These are phyloP conservation scores for Dipodomys spectabilis DNA, from an alignment of 2,113 vertebrate species.

Conservation along the genomic window DNA sequence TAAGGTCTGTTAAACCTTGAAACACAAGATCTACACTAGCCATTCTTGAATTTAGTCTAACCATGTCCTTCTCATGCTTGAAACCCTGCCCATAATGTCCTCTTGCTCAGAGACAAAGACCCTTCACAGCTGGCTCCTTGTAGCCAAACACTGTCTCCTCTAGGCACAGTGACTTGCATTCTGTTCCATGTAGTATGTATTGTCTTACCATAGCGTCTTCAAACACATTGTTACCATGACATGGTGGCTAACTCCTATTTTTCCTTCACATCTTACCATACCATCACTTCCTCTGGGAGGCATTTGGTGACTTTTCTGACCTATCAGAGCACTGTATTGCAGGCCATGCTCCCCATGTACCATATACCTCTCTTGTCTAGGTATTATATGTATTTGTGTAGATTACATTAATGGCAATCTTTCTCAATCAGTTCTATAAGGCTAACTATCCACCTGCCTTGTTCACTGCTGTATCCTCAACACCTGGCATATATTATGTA, in stretches of 20 bases:
- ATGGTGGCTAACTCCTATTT: neutral
- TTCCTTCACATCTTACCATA: neutral
- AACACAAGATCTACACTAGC: neutral
- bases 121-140: neutral
- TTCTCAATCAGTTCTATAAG: neutral
- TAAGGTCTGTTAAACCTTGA: neutral
- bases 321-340: neutral
- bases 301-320: constrained; percentile 1
- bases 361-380: neutral
- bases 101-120: neutral
- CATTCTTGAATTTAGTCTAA: constrained; percentile 10
- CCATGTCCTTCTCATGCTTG: neutral
- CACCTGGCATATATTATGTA: neutral
- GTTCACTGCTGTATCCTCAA: neutral
- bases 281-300: neutral
- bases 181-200: neutral
- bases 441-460: neutral
- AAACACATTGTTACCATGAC: neutral
- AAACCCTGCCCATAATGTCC: neutral
- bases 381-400: neutral
- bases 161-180: neutral
- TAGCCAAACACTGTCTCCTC: neutral
- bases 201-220: neutral
- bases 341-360: neutral
- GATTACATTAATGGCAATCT: neutral